Conservation (phyloP, 2,113 vertebrate species). For the Lepidothrix coronata region DNA sequence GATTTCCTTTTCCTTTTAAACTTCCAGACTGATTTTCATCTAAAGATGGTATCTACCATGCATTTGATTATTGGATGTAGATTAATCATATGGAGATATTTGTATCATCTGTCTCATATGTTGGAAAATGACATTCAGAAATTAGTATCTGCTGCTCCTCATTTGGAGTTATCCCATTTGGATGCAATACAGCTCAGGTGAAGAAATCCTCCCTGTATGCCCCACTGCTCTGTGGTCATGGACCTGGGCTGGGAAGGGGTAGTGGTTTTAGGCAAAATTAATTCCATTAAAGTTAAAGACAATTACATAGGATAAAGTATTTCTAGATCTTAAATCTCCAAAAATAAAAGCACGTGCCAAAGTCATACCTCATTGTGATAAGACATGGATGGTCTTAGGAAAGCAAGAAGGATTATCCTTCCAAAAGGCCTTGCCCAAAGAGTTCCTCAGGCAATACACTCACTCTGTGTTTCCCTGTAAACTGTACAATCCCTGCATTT, state of each 20-base stretch:
- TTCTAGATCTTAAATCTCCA: background rate
- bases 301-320: background rate
- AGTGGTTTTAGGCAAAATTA: background rate
- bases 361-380: background rate
- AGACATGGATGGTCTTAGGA: background rate
- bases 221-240: background rate
- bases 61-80: constrained; percentile 39
- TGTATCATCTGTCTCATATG: background rate
- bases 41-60: constrained; percentile 15
- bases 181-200: background rate
- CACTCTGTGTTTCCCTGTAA: background rate
- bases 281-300: background rate
- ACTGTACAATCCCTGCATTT: background rate
- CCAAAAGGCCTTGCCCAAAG: background rate
- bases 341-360: background rate
- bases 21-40: constrained; percentile 35
- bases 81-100: constrained; percentile 2
- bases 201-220: background rate
- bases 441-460: background rate
- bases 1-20: constrained; percentile 61
- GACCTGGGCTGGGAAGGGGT: background rate
- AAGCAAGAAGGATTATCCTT: background rate
- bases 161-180: background rate
- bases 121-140: background rate
- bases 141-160: background rate